These are phyloP conservation scores for Synergus gifuensis DNA, from an alignment of 2,888 invertebrate genomes.

Conservation along the genomic window DNA sequence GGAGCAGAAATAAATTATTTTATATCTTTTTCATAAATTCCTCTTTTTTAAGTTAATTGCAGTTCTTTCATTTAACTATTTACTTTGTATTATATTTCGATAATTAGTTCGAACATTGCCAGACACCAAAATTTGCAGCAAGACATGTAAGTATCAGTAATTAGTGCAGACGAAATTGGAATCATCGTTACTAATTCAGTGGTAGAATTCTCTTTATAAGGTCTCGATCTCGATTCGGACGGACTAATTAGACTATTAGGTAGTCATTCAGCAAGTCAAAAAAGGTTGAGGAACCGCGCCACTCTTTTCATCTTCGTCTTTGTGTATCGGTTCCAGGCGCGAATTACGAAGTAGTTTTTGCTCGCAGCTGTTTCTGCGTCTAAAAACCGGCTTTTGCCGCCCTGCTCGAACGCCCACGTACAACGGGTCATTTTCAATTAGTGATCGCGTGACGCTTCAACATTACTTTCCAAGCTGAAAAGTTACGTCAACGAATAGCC, in stretches of 20 bases:
- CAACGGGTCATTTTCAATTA: constrained; percentile 64
- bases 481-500: constrained; percentile 48
- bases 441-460: constrained; percentile 58
- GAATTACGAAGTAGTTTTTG: constrained; percentile 61
- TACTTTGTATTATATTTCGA: not conserved
- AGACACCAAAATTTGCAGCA: not conserved
- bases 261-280: constrained; percentile 48
- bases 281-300: constrained; percentile 54
- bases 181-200: not conserved
- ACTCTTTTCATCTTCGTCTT: constrained; percentile 32
- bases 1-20: no score
- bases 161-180: not conserved
- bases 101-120: not conserved
- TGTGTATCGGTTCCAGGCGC: constrained; percentile 56
- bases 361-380: constrained; percentile 41
- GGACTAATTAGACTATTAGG: constrained; percentile 65
- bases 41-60: no score
- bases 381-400: constrained; percentile 50
- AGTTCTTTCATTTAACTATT: no score
- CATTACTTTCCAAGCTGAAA: constrained; percentile 52
- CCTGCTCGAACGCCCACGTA: constrained; percentile 50
- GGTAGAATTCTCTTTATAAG: constrained; percentile 52
- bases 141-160: not conserved
- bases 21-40: not conserved
- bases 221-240: constrained; percentile 42